Percentiles rank a stretch among this genome's conserved stretches.
Evolutionary conservation across 1,140 invertebrate genomes (phyloP).

Genomic region (Cardiocondyla obscurior): DNA sequence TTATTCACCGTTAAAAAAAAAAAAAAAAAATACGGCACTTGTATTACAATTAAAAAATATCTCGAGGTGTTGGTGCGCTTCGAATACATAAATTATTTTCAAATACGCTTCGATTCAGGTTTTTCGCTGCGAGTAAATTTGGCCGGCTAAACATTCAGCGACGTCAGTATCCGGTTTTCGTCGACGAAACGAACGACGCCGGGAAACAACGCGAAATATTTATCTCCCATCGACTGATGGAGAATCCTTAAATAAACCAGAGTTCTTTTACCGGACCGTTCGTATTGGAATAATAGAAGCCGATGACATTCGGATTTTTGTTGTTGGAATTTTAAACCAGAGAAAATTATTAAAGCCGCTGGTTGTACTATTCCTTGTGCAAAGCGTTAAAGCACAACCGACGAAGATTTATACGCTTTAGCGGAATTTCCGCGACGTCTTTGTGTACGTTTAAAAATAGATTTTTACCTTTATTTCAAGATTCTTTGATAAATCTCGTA

Average conservation of each 20-base stretch:
- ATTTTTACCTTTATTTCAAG: neutral
- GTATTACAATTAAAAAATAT: neutral
- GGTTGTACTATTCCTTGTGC: neutral
- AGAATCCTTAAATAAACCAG: slow-evolving; percentile 23
- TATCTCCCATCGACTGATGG: slow-evolving; percentile 3
- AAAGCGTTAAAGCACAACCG: neutral
- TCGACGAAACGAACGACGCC: neutral
- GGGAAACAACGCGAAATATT: slow-evolving; percentile 23
- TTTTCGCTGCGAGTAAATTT: slow-evolving; percentile 23
- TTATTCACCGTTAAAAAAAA: neutral
- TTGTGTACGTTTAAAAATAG: neutral
- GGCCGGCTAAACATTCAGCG: neutral
- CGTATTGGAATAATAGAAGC: neutral
- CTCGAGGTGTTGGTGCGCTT: neutral
- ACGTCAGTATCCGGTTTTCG: slow-evolving; percentile 4
- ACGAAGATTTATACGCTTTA: neutral
- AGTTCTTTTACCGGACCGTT: slow-evolving; percentile 7
- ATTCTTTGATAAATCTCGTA: neutral
- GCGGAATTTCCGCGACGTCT: neutral
- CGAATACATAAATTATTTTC: neutral
- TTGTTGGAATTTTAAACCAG: neutral
- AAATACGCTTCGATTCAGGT: neutral
- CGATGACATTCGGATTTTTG: slow-evolving; percentile 1
- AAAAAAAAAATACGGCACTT: neutral
- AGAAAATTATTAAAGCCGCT: neutral